Percentiles rank a stretch among this genome's conserved stretches.
These are phyloP conservation scores for Epizoanthus rinbou DNA, from an alignment of 92 coral and sea anemone genomes.

Conservation along the genomic window DNA sequence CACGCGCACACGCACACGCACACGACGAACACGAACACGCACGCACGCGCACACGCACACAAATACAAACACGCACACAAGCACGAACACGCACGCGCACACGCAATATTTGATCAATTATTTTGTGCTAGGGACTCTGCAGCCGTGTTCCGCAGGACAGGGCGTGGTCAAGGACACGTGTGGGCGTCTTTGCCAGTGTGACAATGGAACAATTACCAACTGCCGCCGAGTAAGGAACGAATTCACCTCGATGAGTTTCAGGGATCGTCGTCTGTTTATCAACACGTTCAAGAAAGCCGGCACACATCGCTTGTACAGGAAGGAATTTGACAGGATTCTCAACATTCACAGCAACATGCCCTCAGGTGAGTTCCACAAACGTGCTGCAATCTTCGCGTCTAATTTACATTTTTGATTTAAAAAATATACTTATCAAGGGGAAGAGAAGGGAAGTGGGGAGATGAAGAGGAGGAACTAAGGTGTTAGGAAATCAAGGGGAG, in stretches of 20 bases:
- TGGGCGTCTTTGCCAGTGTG: conserved; percentile 57
- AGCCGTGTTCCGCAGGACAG: not conserved
- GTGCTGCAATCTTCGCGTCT: too few relatives aligned
- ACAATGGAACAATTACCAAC: conserved; percentile 30
- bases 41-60: too few relatives aligned
- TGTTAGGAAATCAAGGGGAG: too few relatives aligned
- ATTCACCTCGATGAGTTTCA: conserved; percentile 49
- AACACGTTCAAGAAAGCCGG: conserved; percentile 47
- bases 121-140: not conserved
- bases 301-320: conserved; percentile 33
- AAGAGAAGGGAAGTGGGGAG: too few relatives aligned
- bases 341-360: conserved; percentile 18
- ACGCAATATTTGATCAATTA: not conserved
- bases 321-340: conserved; percentile 34
- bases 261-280: conserved; percentile 50
- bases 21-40: too few relatives aligned
- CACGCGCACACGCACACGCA: too few relatives aligned
- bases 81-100: too few relatives aligned
- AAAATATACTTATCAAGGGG: too few relatives aligned
- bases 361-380: not conserved
- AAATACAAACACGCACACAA: too few relatives aligned
- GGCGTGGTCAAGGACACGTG: conserved; percentile 54
- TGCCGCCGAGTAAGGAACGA: conserved; percentile 66
- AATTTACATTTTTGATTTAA: too few relatives aligned
- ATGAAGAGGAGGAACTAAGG: too few relatives aligned